Evolutionary conservation across 2,888 invertebrate genomes (phyloP).

Genomic region (Drosophila pegasa): DNA sequence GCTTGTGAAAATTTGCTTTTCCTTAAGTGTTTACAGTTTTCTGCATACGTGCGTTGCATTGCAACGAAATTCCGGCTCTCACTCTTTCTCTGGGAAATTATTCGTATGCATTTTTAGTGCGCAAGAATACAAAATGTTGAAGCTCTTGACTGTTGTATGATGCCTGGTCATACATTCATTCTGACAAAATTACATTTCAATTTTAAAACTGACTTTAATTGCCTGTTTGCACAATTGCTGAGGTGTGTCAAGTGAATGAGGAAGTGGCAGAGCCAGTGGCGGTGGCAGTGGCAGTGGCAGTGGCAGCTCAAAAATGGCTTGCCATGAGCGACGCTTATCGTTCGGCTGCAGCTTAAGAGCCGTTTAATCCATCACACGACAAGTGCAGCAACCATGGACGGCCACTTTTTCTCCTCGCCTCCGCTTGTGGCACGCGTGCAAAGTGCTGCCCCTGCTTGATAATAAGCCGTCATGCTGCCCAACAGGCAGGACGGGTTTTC

Average conservation of each 20-base stretch:
- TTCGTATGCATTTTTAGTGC: constrained; percentile 18
- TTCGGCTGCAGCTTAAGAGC: constrained; percentile 68
- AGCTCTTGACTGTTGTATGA: constrained; percentile 4
- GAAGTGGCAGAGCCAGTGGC: constrained; percentile 20
- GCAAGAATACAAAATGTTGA: background rate
- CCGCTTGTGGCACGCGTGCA: constrained; percentile 34
- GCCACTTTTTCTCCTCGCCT: constrained; percentile 3
- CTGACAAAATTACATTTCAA: constrained; percentile 66
- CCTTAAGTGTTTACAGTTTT: background rate
- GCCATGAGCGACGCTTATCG: constrained; percentile 65
- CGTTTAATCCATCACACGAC: constrained; percentile 73
- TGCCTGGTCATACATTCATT: constrained; percentile 14
- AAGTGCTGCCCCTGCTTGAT: constrained; percentile 67
- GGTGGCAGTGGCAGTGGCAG: constrained; percentile 26
- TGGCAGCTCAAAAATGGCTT: constrained; percentile 45
- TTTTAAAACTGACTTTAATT: constrained; percentile 61
- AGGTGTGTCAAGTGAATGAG: constrained; percentile 25
- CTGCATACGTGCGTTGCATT: background rate
- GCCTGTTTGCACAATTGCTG: constrained; percentile 19
- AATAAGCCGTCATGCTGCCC: constrained; percentile 68
- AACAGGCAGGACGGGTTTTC: constrained; percentile 24
- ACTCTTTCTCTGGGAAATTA: constrained; percentile 8
- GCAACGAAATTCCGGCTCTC: background rate
- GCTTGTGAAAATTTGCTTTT: background rate
- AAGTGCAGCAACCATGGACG: constrained; percentile 56